Percentiles rank a stretch among this genome's conserved stretches.
Evolutionary conservation across 92 coral and sea anemone genomes (phyloP).

Genomic region (Isaurus tuberculatus): DNA sequence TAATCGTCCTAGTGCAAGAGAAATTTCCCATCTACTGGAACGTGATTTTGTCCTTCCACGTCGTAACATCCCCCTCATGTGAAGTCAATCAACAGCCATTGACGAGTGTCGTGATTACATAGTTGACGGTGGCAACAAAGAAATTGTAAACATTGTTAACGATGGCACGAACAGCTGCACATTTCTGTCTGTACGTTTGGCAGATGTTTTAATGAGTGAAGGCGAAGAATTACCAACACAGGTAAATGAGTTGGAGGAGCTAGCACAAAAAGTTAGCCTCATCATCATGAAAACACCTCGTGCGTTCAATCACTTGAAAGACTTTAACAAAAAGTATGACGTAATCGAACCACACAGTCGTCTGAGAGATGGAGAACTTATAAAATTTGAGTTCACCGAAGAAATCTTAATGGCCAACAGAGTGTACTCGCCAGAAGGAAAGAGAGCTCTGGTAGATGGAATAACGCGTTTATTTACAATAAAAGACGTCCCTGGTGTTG

Average conservation of each 20-base stretch:
- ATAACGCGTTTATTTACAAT: neutral
- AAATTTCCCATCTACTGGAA: constrained; percentile 26
- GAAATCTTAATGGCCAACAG: constrained; percentile 46
- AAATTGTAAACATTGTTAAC: neutral
- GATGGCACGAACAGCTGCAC: constrained; percentile 37
- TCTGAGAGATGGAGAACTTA: constrained; percentile 36
- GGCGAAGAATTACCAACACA: constrained; percentile 45
- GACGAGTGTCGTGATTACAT: neutral
- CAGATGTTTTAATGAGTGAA: constrained; percentile 9
- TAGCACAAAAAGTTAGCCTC: constrained; percentile 50
- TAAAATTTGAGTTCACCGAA: constrained; percentile 53
- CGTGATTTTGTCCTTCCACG: neutral
- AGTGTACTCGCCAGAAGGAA: constrained; percentile 56
- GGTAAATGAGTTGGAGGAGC: constrained; percentile 49
- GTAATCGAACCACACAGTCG: constrained; percentile 52
- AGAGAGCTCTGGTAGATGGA: constrained; percentile 13
- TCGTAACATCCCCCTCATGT: constrained; percentile 24
- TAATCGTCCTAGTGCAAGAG: constrained; percentile 6
- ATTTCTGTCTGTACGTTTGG: constrained; percentile 16
- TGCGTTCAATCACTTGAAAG: constrained; percentile 50
- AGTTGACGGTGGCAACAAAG: constrained; percentile 8
- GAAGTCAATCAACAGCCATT: constrained; percentile 31
- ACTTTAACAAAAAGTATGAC: constrained; percentile 48
- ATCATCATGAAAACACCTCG: constrained; percentile 60
- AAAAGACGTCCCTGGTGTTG: constrained; percentile 1